phyloP scores from a whole-genome alignment of 2,797 vertebrate species.

The Chaetodon trifasciatus region DNA sequence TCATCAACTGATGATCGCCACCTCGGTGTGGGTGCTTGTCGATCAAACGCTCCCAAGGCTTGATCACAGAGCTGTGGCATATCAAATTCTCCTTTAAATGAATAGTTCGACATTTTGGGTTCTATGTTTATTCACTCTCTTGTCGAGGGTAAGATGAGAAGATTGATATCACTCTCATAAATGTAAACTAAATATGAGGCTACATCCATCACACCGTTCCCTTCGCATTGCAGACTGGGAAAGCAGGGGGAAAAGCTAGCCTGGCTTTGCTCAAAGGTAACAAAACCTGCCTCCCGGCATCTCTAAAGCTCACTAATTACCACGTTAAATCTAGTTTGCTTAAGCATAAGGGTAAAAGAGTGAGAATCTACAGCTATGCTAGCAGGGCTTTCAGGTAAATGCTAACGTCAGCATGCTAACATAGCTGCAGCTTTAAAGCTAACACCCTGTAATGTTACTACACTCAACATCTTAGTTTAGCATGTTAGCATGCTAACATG shows the following conservation, averaged over 20 bases:
- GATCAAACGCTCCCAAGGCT: constrained; percentile 28
- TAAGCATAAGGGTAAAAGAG: neutral
- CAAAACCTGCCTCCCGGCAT: neutral
- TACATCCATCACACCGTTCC: neutral
- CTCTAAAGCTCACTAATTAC: constrained; percentile 8
- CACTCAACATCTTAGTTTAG: neutral
- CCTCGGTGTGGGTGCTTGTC: constrained; percentile 38
- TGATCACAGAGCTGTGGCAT: constrained; percentile 21
- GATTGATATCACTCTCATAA: constrained; percentile 15
- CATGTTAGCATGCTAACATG: neutral
- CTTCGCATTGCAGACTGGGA: neutral
- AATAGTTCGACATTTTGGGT: constrained; percentile 15
- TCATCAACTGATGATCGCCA: constrained; percentile 55
- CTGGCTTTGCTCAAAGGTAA: neutral
- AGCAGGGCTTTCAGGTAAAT: neutral
- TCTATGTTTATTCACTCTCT: constrained; percentile 16
- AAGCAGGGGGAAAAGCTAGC: neutral
- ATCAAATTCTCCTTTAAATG: constrained; percentile 44
- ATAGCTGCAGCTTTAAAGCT: neutral
- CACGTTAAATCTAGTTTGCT: neutral
- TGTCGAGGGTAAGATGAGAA: constrained; percentile 16
- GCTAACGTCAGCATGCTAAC: neutral
- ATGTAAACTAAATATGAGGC: constrained; percentile 4
- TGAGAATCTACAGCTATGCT: neutral
- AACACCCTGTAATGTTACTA: neutral